Evolutionary conservation across 2,888 invertebrate species (phyloP).

Genomic region (Mechanitis mazaeus): DNA sequence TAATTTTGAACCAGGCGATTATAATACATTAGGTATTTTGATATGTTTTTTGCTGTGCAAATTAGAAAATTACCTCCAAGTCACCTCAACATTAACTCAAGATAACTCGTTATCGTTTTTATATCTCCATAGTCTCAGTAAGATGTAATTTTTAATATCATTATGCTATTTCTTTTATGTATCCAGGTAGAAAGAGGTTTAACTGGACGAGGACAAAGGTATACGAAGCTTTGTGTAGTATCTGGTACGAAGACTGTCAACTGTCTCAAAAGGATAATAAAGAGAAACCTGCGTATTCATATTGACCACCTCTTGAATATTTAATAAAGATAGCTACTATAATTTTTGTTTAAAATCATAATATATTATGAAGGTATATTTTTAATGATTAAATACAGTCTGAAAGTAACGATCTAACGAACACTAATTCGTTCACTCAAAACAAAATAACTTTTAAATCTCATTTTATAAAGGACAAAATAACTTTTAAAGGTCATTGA

Average conservation of each 20-base stretch:
- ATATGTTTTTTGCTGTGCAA: not conserved
- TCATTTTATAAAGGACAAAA: too few relatives aligned
- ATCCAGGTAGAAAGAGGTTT: not conserved
- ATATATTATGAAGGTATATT: too few relatives aligned
- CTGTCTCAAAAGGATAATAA: conserved; percentile 3
- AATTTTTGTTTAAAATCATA: not conserved
- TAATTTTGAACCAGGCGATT: conserved; percentile 30
- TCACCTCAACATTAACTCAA: not conserved
- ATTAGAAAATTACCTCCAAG: not conserved
- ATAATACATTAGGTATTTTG: conserved; percentile 15
- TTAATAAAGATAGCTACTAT: conserved; percentile 32
- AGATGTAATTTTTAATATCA: not conserved
- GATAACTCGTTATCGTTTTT: not conserved
- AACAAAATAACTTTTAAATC: too few relatives aligned
- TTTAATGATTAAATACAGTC: too few relatives aligned
- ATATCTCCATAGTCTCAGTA: not conserved
- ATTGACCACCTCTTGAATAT: conserved; percentile 41
- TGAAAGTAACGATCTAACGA: too few relatives aligned
- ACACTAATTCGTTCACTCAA: too few relatives aligned
- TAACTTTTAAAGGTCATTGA: too few relatives aligned
- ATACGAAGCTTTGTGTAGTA: not conserved
- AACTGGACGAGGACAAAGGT: not conserved
- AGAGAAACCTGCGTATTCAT: not conserved
- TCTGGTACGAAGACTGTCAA: conserved; percentile 5
- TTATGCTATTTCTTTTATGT: not conserved